Base-by-base conservation (phyloP, 2,113 vertebrate species). In the Nothobranchius kuhntae region DNA sequence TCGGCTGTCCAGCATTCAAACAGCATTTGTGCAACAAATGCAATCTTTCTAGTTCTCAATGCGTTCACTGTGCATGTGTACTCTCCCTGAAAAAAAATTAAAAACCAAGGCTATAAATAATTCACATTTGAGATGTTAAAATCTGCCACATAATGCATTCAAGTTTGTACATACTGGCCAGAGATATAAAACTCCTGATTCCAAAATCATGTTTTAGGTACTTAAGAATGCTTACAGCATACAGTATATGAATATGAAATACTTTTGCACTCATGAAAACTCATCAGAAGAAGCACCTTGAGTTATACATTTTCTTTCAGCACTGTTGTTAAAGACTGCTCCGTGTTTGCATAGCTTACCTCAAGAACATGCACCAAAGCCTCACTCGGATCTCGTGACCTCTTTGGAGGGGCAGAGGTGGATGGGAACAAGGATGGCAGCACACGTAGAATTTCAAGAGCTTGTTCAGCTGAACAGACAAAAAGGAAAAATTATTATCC, bases 341-440 rank as follows among this genome's bases (percentile, higher is more conserved):
- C 13, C 42, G 53, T 30, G 44, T 55, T 76, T 60, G 45, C 24
- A 61, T 14, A 69, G 30, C 73, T 77, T 63, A 84, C 78, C 75
- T 75, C 38, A 1, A 78, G 67, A 44, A 81, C 74, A 75, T 78
- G 71, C 61, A 77, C 42, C 66, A 81, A 60, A 47, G 71, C 75
- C 71, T 85, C 50, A 21, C 21, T 21, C 21, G 21, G 21, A 21
- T 21, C 21, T 21, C 21, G 21, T 21, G 21, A 21, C 21, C 21
- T 85, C 50, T 77, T 80, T 55, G 52, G 65, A 73, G 73, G 65
- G 52, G 73, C 60, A 77, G 70, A 69, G 1, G 60, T 54, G 17
- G 77, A 84, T 36, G 70, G 61, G 53, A 84, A 83, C 67, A 80
- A n/a, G 54, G 61, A 72, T 68, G 76, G 77, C 56, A 74, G 74